Conservation (phyloP, 2,113 vertebrate genomes). For the Crotalus viridis region DNA sequence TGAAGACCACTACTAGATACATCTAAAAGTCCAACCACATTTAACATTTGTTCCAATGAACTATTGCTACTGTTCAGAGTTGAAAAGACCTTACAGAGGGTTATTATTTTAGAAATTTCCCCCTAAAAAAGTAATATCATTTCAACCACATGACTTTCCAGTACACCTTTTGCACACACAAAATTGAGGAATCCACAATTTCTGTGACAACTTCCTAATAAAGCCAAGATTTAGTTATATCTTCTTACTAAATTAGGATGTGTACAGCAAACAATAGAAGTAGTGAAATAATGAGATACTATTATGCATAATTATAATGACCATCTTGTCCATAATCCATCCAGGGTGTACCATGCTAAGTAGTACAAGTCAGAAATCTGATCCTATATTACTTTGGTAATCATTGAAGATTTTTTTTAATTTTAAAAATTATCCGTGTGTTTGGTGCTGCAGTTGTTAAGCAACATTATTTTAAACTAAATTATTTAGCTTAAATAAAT, state of each 20-base stretch:
- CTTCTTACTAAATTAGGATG: background rate
- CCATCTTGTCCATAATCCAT: background rate
- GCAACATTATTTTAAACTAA: background rate
- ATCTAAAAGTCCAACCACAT: background rate
- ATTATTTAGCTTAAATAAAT: no score
- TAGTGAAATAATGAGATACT: background rate
- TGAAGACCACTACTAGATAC: background rate
- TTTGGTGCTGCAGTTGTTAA: background rate
- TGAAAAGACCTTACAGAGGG: background rate
- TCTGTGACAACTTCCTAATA: background rate
- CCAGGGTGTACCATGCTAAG: background rate
- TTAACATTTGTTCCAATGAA: background rate
- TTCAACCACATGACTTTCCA: background rate
- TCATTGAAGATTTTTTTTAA: background rate
- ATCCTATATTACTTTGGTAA: background rate
- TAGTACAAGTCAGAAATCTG: background rate
- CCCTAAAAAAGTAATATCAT: no score
- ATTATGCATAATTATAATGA: background rate
- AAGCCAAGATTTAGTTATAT: background rate
- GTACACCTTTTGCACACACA: background rate
- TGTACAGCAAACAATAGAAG: background rate
- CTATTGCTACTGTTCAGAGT: background rate
- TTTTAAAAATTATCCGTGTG: background rate
- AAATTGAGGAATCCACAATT: background rate
- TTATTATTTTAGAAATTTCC: background rate